Percentiles rank a stretch among this genome's conserved stretches.
Evolutionary conservation across 2,888 invertebrate species (phyloP).

Genomic region (Leptopilina syphax): DNA sequence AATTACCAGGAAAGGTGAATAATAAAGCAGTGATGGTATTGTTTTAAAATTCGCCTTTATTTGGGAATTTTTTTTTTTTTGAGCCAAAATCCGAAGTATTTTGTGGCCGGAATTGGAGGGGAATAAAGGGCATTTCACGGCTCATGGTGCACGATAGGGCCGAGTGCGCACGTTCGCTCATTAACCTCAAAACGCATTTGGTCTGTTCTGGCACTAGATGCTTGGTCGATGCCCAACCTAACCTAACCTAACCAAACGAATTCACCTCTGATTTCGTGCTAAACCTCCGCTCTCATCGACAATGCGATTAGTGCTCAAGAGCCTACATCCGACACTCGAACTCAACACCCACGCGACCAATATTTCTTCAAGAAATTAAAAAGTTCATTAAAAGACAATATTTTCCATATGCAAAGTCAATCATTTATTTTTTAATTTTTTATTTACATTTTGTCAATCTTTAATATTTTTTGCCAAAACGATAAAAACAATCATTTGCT

Average conservation of each 20-base stretch:
- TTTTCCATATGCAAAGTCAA: too few relatives aligned
- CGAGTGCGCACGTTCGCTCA: constrained; percentile 31
- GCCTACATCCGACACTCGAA: constrained; percentile 10
- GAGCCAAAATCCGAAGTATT: neutral
- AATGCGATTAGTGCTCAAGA: constrained; percentile 34
- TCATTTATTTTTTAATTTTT: too few relatives aligned
- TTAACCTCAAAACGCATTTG: constrained; percentile 43
- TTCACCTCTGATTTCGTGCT: constrained; percentile 38
- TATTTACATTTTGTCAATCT: too few relatives aligned
- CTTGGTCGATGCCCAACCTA: constrained; percentile 34
- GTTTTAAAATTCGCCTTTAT: neutral
- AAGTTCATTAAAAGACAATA: neutral
- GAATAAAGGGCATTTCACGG: constrained; percentile 38
- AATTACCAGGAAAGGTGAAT: too few relatives aligned
- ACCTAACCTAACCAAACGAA: constrained; percentile 10
- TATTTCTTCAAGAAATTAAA: constrained; percentile 19
- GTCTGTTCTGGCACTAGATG: constrained; percentile 27
- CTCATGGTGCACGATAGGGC: constrained; percentile 4
- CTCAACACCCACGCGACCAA: constrained; percentile 22
- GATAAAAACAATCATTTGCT: too few relatives aligned
- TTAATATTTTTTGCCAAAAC: too few relatives aligned
- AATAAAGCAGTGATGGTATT: neutral
- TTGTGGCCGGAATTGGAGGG: constrained; percentile 7
- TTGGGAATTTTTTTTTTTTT: neutral
- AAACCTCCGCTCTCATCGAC: constrained; percentile 37